Evolutionary conservation across 2,888 invertebrate genomes (phyloP).

Genomic region (Polietes domitor): DNA sequence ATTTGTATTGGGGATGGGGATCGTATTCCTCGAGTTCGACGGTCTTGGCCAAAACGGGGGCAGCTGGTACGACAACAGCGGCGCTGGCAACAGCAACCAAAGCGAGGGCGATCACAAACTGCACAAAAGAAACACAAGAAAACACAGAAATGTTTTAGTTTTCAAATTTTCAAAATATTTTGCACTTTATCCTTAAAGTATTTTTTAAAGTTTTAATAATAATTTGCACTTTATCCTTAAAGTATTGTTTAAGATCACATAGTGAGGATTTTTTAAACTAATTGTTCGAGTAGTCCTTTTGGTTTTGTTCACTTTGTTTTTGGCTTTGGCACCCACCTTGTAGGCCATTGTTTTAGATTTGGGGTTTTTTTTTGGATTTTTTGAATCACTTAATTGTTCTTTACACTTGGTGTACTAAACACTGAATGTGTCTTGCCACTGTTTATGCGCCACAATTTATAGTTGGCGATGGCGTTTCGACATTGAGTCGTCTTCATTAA

Average conservation of each 20-base stretch:
- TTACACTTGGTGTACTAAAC: constrained; percentile 69
- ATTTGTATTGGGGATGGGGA: constrained; percentile 78
- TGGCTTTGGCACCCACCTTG: constrained; percentile 70
- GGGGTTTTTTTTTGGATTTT: constrained; percentile 42
- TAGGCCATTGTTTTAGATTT: constrained; percentile 71
- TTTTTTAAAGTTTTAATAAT: background rate
- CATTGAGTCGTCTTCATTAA: constrained; percentile 78
- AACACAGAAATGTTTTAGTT: constrained; percentile 4
- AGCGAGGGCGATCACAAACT: constrained; percentile 58
- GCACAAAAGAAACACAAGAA: constrained; percentile 52
- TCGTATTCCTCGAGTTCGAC: constrained; percentile 76
- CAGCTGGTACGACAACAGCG: constrained; percentile 71
- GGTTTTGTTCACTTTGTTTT: background rate
- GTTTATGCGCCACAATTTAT: constrained; percentile 72
- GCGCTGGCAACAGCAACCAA: constrained; percentile 62
- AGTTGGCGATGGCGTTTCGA: constrained; percentile 70
- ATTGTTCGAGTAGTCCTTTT: background rate
- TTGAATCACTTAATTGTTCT: constrained; percentile 66
- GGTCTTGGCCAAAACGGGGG: constrained; percentile 71
- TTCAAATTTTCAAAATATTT: constrained; percentile 12
- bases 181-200: background rate
- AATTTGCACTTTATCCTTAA: background rate
- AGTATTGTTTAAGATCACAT: too few relatives aligned
- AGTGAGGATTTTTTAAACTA: too few relatives aligned
- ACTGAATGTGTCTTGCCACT: constrained; percentile 75